Conservation (phyloP, 2,888 invertebrate species). For the Acronicta aceris region DNA sequence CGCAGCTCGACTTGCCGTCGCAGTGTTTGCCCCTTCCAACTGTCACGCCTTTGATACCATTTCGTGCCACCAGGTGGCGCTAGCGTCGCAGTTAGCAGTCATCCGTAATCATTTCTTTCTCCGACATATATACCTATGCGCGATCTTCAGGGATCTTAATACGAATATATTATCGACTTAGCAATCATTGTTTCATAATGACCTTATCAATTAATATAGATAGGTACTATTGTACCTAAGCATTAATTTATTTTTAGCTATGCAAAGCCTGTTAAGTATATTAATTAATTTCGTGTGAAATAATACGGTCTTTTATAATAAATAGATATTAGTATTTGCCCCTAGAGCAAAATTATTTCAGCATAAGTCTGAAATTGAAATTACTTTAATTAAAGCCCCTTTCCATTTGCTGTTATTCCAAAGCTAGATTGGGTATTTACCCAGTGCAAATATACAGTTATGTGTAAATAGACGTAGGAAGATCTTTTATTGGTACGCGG, state of each 20-base stretch:
- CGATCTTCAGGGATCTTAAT: no score
- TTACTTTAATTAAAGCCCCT: slow-evolving; percentile 48
- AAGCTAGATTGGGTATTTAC: slow-evolving; percentile 24
- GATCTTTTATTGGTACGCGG: slow-evolving; percentile 26
- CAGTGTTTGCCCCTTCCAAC: no score
- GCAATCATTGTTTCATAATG: no score
- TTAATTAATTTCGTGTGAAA: slow-evolving; percentile 25
- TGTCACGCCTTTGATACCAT: no score
- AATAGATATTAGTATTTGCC: slow-evolving; percentile 27
- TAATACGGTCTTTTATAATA: slow-evolving; percentile 22
- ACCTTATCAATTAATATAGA: neutral
- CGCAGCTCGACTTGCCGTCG: no score
- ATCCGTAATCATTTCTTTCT: no score
- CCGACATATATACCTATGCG: no score
- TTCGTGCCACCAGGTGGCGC: no score
- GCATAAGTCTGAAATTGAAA: slow-evolving; percentile 33
- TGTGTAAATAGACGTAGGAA: slow-evolving; percentile 26
- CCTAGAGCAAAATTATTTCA: slow-evolving; percentile 38
- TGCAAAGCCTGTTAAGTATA: slow-evolving; percentile 1
- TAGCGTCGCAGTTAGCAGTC: no score
- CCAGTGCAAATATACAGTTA: slow-evolving; percentile 28
- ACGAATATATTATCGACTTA: no score
- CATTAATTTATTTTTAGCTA: slow-evolving; percentile 3
- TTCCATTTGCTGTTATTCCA: slow-evolving; percentile 37
- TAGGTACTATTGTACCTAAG: neutral